These are phyloP conservation scores for Aegithalos caudatus DNA, from an alignment of 2,113 vertebrate genomes.

Conservation along the genomic window DNA sequence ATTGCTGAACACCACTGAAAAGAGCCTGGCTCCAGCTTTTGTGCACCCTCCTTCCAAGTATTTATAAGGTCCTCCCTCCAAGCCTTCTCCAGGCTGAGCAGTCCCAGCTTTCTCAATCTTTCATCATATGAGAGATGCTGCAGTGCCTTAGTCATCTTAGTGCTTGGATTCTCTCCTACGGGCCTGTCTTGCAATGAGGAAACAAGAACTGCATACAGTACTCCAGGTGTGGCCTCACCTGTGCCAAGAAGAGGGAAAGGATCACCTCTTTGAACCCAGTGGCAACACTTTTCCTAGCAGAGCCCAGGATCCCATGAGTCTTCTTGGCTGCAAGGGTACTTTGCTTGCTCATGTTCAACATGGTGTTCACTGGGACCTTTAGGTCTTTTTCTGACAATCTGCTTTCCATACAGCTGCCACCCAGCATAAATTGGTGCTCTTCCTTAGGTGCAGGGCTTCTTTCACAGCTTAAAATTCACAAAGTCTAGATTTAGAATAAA, in stretches of 20 bases:
- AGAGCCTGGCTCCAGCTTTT: background rate
- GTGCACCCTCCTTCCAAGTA: background rate
- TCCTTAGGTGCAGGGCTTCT: background rate
- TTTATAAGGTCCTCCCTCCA: background rate
- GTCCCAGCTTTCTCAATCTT: background rate
- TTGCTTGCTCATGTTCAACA: accelerated
- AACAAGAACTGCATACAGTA: background rate
- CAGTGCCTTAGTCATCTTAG: background rate
- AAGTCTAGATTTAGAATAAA: background rate
- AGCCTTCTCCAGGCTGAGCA: background rate
- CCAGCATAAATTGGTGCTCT: background rate
- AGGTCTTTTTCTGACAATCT: background rate
- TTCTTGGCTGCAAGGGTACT: too few species aligned
- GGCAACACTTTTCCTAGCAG: background rate
- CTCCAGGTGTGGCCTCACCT: background rate
- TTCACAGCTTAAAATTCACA: background rate
- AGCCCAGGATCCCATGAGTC: background rate
- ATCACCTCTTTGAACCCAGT: background rate
- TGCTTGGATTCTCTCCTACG: background rate
- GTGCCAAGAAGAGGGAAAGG: background rate
- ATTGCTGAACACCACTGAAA: background rate
- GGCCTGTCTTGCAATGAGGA: background rate
- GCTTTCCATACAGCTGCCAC: background rate
- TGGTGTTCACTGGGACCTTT: background rate
- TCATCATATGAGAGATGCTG: background rate